Base-by-base conservation (phyloP, 2,888 invertebrate genomes). In the Cheilosia urbana region DNA sequence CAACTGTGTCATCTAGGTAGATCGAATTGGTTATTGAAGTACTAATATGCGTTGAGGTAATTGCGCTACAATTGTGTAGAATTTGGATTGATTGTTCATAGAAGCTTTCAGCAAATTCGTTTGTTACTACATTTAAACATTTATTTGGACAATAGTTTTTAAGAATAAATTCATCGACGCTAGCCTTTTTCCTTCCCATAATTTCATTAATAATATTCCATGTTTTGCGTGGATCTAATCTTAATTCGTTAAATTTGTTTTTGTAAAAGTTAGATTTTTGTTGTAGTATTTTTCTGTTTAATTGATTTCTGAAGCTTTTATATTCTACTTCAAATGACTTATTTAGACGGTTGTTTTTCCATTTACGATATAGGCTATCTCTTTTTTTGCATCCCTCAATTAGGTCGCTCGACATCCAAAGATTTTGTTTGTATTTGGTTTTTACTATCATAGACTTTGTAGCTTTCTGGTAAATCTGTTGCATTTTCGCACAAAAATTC, bases 171-270 rank as follows among this genome's bases (percentile, higher is more conserved):
- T 30, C 30, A 55, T 60, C 60, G 15, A 60, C 24, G 4, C n/a
- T 42, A 17, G 40, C n/a, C 24, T 24, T 63, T 30, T 58, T 37
- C 37, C 40, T 42, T 62, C 62, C 24, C 27, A 45, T 27, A 27
- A 42, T 30, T 27, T 62, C 27, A 9, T 45, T 62, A 4, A 24
- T 62, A 4, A 27, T 9, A 9, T 15, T 34, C 51, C 37, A 68
- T 30, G 40, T 37, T 37, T 65, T 49, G 3, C 34, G 34, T 11
- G 51, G 49, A 15, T 65, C 34, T 51, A 19, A 21, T 24, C 51
- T 65, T 37, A 9, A 13, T 51, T 55, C n/a, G 15, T n/a, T 66
- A 6, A 66, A 66, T 53, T 66, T 24, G 9, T 49, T 15, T 51
- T 30, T 49, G 37, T 65, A 19, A 65, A 62, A 62, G 15, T 45